phyloP scores from a whole-genome alignment of 2,797 vertebrate species.

The Spatula versicolor region DNA sequence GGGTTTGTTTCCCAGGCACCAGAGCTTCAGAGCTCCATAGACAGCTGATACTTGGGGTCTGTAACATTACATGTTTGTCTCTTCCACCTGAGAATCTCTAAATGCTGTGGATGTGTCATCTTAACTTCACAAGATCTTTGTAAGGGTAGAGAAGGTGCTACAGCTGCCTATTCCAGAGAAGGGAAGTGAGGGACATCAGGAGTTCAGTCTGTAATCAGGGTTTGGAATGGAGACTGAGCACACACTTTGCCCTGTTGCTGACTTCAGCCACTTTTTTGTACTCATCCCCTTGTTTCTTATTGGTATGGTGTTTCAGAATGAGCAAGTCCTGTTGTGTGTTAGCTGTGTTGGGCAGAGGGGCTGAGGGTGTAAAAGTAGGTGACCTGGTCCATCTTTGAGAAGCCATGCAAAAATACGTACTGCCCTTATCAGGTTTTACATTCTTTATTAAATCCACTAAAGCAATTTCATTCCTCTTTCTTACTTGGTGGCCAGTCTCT shows the following conservation, averaged over 20 bases:
- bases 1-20: neutral
- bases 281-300: neutral
- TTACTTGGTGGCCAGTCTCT: neutral
- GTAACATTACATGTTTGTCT: neutral
- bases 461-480: neutral
- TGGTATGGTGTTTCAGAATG: neutral
- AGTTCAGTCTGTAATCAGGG: neutral
- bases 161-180: neutral
- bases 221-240: neutral
- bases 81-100: neutral
- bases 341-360: neutral
- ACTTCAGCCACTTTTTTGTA: neutral
- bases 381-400: neutral
- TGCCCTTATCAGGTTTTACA: neutral
- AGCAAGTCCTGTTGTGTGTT: neutral
- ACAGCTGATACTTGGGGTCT: neutral
- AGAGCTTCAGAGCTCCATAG: neutral
- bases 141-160: neutral
- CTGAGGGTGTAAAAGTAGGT: neutral
- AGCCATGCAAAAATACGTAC: neutral
- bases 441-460: neutral
- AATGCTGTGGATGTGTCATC: neutral
- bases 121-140: neutral
- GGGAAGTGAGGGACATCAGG: neutral
- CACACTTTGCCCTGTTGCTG: neutral